These are phyloP conservation scores for Caerostris extrusa DNA, from an alignment of 1,140 invertebrate species.

Conservation along the genomic window DNA sequence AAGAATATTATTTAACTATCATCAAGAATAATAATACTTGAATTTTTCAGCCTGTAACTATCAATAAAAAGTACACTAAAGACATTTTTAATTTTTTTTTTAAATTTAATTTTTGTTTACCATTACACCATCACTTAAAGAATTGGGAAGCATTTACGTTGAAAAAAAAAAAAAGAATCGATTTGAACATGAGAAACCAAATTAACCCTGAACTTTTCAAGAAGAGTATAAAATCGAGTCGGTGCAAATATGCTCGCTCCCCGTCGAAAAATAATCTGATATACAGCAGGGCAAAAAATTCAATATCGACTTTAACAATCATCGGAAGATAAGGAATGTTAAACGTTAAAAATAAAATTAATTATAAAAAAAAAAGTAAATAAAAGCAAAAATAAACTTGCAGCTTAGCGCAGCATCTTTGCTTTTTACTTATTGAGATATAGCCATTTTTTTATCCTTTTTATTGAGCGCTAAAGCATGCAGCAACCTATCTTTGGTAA, in stretches of 20 bases:
- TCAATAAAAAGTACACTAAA: slow-evolving; percentile 1
- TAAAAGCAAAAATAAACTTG: slow-evolving; percentile 69
- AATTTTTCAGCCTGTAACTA: background rate
- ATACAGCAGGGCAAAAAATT: slow-evolving; percentile 59
- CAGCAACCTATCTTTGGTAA: slow-evolving; percentile 60
- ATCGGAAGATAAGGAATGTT: slow-evolving; percentile 77
- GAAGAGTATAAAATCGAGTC: slow-evolving; percentile 63
- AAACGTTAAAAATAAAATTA: slow-evolving; percentile 77
- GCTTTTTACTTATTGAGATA: slow-evolving; percentile 77
- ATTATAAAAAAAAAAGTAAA: slow-evolving; percentile 61
- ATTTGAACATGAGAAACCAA: slow-evolving; percentile 64
- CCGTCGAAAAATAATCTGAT: slow-evolving; percentile 51
- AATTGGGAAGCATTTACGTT: slow-evolving; percentile 34
- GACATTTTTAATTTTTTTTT: slow-evolving; percentile 47
- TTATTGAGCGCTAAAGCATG: slow-evolving; percentile 26
- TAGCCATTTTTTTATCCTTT: slow-evolving; percentile 72
- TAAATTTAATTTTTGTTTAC: background rate
- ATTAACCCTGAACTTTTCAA: slow-evolving; percentile 71
- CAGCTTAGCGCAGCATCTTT: slow-evolving; percentile 75
- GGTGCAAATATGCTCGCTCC: slow-evolving; percentile 52
- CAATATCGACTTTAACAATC: slow-evolving; percentile 77
- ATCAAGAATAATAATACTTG: no score
- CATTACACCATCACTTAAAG: slow-evolving; percentile 2
- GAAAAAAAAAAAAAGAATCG: slow-evolving; percentile 11
- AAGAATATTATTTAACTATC: no score